Base-by-base conservation (phyloP, 2,113 vertebrate species). In the Mugil cephalus region DNA sequence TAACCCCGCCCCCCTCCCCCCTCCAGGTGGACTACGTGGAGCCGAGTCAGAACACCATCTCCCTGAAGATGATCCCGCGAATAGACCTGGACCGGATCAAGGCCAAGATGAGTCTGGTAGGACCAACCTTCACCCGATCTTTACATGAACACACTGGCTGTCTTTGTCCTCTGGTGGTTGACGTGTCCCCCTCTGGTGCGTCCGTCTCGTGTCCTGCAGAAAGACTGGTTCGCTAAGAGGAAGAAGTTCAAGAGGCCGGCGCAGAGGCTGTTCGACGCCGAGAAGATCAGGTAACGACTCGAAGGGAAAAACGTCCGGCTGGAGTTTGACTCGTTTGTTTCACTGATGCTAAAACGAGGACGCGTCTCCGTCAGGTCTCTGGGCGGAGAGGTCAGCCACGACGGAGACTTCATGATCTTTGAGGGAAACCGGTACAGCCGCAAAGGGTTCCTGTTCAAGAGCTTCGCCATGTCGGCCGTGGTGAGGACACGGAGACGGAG, bases 401-500 rank as follows among this genome's bases (percentile, higher is more conserved):
- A 99, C 0, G 97, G 97, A 8, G 97, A 99, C 70, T 99, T 99
- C 79, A 96, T 99, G 89, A 98, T 99, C 88, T 99, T 99, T 2
- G 97, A 99, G 86, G 97, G 94, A 19, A 99, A 99, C 78, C 96
- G 97, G 0, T 99, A 99, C 89, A 99, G 97, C 69, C 93, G 97
- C 2, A 99, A 99, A 77, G 97, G 97, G 0, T 99, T 99, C 84
- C 92, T 99, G n/a, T 99, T 98, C 80, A 99, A 99, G 93, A 98
- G 96, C 88, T 99, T 99, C 1, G 97, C 97, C 59, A 99, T 98
- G 97, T 97, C 96, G 0, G 97, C 97, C 0, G 97, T 98, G 95
- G 97, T 99, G 84, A 95, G 96, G 9, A 8, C 6, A 1, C 17
- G 24, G 24, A 30, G 24, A 5, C 2, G 24, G 24, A 30, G 5